Evolutionary conservation across 2,888 invertebrate species (phyloP), one percentile per base, ranked within the genome.

Genomic region (Liposcelis brunnea): DNA sequence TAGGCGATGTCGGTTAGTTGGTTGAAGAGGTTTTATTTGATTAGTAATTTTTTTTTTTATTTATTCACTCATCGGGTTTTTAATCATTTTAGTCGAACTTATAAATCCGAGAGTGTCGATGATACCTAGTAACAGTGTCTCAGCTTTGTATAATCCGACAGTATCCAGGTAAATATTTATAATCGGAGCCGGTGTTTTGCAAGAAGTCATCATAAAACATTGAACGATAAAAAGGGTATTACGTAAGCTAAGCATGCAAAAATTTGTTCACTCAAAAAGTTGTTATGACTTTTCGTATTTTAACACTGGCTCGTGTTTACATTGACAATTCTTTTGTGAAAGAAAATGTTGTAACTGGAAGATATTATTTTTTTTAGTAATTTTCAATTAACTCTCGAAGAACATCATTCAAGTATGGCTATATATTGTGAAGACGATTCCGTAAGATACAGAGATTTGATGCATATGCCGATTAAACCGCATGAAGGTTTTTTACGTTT

Each of bases 1-100:
- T 81, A 4, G 81, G 82, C 16, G 77, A 78, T 59, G 71, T 80
- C 46, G 77, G 80, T 79, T 65, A 60, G 66, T 16, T 12, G 42
- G 31, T n/a, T 31, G 15, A 37, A 6, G 26, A 8, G 8, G 8
- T 26, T 26, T 26, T 6, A 26, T 6, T 26, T 8, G 8, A 26
- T 26, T 4, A 26, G 34, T 44, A 14, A 12, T 8, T 26, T 34
- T 44, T 34, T 10, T 47, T 11, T 33, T 3, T 19, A 31, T 42
- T 43, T 18, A n/a, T n/a, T n/a, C n/a, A n/a, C n/a, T n/a, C n/a
- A n/a, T n/a, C n/a, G 35, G 45, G 4, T 16, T 19, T 34, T 34
- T 43, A 42, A 40, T 18, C 15, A 33, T 61, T 63, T 55, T 66
- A 72, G 79, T 84, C 34, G 77, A 82, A 61, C 66, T 85, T 15